Evolutionary conservation across 1,140 invertebrate genomes (phyloP), one percentile per base, ranked within the genome.

Genomic region (Drosophila pseudoananassae): DNA sequence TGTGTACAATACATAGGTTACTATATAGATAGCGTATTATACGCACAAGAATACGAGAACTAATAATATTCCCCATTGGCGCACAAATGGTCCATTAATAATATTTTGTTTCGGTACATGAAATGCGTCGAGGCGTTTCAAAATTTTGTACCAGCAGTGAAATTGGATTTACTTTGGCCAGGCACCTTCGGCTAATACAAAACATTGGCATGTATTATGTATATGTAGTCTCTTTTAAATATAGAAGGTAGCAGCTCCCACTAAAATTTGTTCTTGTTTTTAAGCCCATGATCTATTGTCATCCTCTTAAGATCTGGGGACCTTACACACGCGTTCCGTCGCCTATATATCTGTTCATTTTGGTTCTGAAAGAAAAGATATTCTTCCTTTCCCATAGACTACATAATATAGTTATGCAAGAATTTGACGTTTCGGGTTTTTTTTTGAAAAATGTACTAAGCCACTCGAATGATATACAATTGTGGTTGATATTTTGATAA

Each of bases 81-180:
- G 47, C 73, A 61, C 76, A 80, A 75, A 78, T 52, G 70, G 70
- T 78, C 75, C 79, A 83, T 83, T 83, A 80, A 85, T 85, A 85
- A 78, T 80, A 51, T 77, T 80, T 64, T 80, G 76, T 85, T 85
- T 45, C 77, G 76, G 76, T 70, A 69, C 78, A 77, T 85, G 66
- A 78, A 85, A 80, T 71, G 80, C 64, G 25, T 65, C 50, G 57
- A 53, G 71, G 33, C 23, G 7, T 29, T 33, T 52, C 43, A 63
- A 45, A 50, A 60, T 63, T 65, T 74, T 51, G 25, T 66, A 66
- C 61, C 36, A 77, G 73, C 54, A 85, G 64, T 60, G 58, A 73
- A 70, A 84, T 66, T 51, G 69, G 43, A 73, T 76, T 84, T 83
- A 84, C 75, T 70, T 31, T 60, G 60, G 65, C 60, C 80, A 65